A percentile compares a stretch with the other conserved stretches of the same genome.
Conservation (phyloP, 2,797 vertebrate genomes). For the Luscinia megarhynchos region DNA sequence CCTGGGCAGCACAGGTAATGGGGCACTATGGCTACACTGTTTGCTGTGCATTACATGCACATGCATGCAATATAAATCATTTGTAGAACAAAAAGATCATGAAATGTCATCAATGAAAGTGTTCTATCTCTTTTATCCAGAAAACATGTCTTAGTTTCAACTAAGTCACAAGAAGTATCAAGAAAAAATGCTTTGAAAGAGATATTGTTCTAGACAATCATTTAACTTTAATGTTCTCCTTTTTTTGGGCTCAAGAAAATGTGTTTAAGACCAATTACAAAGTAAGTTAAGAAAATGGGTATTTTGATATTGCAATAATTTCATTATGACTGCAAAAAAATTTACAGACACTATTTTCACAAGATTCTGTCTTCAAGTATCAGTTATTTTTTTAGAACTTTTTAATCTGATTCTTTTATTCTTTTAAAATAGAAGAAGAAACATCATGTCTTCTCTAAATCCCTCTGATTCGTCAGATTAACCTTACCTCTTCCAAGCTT, state of each 20-base stretch:
- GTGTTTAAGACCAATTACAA: neutral
- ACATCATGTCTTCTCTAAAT: neutral
- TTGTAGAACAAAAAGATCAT: neutral
- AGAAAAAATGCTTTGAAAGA: neutral
- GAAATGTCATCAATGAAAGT: neutral
- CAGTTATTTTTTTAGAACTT: neutral
- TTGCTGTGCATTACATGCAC: neutral
- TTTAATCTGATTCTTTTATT: neutral
- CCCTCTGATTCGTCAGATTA: neutral
- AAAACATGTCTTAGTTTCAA: neutral
- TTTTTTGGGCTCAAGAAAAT: neutral
- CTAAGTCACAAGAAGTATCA: neutral
- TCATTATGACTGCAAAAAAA: neutral
- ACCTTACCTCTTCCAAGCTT: neutral
- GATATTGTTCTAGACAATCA: neutral
- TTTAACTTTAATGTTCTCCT: neutral
- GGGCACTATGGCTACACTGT: neutral
- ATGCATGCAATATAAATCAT: neutral
- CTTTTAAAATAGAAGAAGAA: neutral
- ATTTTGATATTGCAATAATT: neutral
- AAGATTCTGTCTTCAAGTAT: neutral
- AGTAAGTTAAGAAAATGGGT: neutral
- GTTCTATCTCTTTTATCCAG: neutral
- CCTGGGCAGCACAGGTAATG: neutral
- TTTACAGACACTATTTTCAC: neutral